Conservation (phyloP, 2,797 vertebrate species). For the Enteromius paludinosus region DNA sequence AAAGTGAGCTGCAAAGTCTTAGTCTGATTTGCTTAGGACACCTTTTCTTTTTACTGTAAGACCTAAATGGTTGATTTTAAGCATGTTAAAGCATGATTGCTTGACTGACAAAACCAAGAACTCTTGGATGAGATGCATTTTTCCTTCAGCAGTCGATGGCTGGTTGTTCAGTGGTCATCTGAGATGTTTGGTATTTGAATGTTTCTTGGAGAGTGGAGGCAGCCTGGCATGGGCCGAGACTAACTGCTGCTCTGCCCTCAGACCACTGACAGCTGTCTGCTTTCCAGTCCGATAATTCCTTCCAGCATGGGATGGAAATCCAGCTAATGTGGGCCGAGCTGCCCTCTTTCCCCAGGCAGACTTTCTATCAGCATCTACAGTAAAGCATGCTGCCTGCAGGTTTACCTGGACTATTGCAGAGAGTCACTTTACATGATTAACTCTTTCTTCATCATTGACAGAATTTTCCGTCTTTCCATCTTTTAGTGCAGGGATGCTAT, state of each 20-base stretch:
- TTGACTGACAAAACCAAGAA: background rate
- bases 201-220: slow-evolving; percentile 4
- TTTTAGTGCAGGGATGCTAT: background rate
- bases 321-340: slow-evolving; percentile 2
- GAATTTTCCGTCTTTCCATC: background rate
- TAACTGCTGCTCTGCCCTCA: slow-evolving; percentile 33
- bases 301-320: slow-evolving; percentile 34
- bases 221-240: slow-evolving; percentile 31
- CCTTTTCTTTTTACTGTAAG: slow-evolving; percentile 1
- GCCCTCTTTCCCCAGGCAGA: background rate
- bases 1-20: slow-evolving; percentile 13
- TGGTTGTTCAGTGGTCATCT: slow-evolving; percentile 1
- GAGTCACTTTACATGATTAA: background rate
- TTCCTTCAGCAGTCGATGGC: background rate
- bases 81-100: background rate
- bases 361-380: background rate
- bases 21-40: slow-evolving; percentile 4
- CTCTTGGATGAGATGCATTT: background rate
- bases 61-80: background rate
- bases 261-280: slow-evolving; percentile 49
- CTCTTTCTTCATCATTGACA: background rate
- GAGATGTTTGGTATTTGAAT: slow-evolving; percentile 25
- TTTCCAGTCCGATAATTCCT: slow-evolving; percentile 50
- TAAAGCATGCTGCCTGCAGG: background rate
- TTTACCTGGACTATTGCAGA: background rate